Percentiles rank a stretch among this genome's conserved stretches.
These are phyloP conservation scores for Sclerodermus sp. DNA, from an alignment of 2,888 invertebrate species.

Conservation along the genomic window DNA sequence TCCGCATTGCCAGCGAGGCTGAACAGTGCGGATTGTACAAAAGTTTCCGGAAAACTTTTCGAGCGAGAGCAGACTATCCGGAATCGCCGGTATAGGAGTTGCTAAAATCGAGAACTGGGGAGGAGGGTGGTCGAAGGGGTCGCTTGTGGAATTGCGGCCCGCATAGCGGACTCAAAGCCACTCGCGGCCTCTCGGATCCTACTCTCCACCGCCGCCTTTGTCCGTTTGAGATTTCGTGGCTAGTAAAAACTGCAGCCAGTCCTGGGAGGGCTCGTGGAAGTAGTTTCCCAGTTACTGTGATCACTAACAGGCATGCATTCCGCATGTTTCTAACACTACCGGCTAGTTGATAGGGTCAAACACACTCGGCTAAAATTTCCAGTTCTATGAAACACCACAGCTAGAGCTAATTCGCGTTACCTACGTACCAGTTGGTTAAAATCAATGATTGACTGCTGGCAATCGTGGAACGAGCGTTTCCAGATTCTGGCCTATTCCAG, in stretches of 20 bases:
- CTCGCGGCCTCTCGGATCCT: slow-evolving; percentile 14
- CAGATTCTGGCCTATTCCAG: no score
- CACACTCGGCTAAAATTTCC: slow-evolving; percentile 2
- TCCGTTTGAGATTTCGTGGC: slow-evolving; percentile 43
- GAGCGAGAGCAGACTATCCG: slow-evolving; percentile 23
- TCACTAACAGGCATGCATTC: slow-evolving; percentile 19
- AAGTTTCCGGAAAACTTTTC: slow-evolving; percentile 34
- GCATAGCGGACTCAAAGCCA: slow-evolving; percentile 32
- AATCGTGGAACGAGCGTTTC: no score
- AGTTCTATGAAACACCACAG: no score
- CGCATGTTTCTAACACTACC: slow-evolving; percentile 23
- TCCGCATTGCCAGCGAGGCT: slow-evolving; percentile 22
- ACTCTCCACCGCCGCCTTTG: slow-evolving; percentile 29
- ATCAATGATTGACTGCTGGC: no score
- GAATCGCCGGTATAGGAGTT: slow-evolving; percentile 24
- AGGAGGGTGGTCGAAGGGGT: slow-evolving; percentile 8
- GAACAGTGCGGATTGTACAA: slow-evolving; percentile 11
- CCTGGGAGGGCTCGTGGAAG: no score
- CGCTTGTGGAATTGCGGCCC: slow-evolving; percentile 28
- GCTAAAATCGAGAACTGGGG: slow-evolving; percentile 4
- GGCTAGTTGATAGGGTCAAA: slow-evolving; percentile 20
- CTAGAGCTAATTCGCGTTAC: not conserved
- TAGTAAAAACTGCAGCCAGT: slow-evolving; percentile 37
- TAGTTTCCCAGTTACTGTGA: no score
- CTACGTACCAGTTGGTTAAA: no score